Percentiles rank a stretch among this genome's conserved stretches.
phyloP scores from a whole-genome alignment of 1,140 invertebrate species.

The Drosophila setifemur region DNA sequence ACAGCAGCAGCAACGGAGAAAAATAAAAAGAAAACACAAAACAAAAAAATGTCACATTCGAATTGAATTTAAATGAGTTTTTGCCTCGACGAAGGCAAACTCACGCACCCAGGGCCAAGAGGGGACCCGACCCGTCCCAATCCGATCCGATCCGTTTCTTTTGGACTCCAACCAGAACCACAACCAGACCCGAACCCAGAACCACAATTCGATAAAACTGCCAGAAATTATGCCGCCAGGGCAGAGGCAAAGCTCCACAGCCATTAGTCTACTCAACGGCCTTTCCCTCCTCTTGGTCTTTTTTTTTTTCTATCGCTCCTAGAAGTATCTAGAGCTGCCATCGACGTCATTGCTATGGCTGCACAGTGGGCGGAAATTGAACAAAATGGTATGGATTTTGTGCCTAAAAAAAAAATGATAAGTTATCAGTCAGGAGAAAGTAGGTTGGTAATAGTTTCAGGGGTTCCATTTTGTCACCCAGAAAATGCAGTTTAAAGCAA shows the following conservation, averaged over 20 bases:
- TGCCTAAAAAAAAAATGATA: too few species aligned
- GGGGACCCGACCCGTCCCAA: neutral
- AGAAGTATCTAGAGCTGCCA: neutral
- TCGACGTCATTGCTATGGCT: constrained; percentile 6
- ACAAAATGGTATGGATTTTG: too few species aligned
- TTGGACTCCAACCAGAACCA: constrained; percentile 4
- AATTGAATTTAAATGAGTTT: constrained; percentile 80
- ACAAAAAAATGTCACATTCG: constrained; percentile 70
- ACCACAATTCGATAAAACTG: constrained; percentile 56
- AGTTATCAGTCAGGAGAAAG: too few species aligned
- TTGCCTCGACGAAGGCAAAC: constrained; percentile 22
- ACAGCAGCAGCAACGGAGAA: constrained; percentile 23
- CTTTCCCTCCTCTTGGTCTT: constrained; percentile 18
- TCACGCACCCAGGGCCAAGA: neutral
- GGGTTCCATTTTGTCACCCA: too few species aligned
- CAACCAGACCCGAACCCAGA: constrained; percentile 23
- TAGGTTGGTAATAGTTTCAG: too few species aligned
- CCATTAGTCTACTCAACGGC: constrained; percentile 37
- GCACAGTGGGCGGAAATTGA: constrained; percentile 18
- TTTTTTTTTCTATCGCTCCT: neutral
- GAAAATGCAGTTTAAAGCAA: too few species aligned
- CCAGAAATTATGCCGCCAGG: constrained; percentile 50
- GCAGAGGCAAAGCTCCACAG: constrained; percentile 41
- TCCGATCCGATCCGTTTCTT: constrained; percentile 12
- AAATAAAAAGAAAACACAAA: constrained; percentile 53